Evolutionary conservation across 2,113 vertebrate species (phyloP).

Genomic region (Ptilonorhynchus violaceus): DNA sequence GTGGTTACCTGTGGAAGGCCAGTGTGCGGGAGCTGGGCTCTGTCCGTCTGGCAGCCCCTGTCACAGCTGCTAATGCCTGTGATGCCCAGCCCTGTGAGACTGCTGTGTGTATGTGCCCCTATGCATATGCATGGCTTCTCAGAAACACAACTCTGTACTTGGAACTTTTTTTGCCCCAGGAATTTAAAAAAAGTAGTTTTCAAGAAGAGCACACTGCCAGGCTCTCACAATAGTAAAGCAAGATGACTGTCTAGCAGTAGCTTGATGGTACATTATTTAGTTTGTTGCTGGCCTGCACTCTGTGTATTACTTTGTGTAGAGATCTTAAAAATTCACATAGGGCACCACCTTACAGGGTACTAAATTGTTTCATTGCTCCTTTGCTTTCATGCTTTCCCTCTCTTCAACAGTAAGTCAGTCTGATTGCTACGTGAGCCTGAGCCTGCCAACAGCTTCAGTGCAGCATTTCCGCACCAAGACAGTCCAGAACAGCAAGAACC

Average conservation of each 20-base stretch:
- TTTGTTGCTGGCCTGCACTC: not conserved
- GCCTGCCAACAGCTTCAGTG: slow-evolving; percentile 76
- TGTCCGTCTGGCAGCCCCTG: too few species aligned
- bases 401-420: slow-evolving; percentile 63
- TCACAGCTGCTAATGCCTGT: not conserved
- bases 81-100: not conserved
- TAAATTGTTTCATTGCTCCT: not conserved
- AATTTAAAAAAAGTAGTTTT: not conserved
- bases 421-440: slow-evolving; percentile 76
- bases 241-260: not conserved
- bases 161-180: not conserved
- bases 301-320: not conserved
- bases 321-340: not conserved
- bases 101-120: not conserved
- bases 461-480: slow-evolving; percentile 68
- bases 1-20: not conserved
- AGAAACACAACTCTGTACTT: not conserved
- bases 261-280: not conserved
- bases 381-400: not conserved
- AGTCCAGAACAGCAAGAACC: slow-evolving; percentile 64
- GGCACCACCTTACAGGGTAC: not conserved
- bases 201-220: not conserved
- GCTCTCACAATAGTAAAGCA: not conserved
- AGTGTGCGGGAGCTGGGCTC: not conserved
- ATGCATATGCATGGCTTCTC: accelerated